Evolutionary conservation across 2,797 vertebrate genomes (phyloP), one percentile per base, ranked within the genome.

Genomic region (Xyrichtys novacula): DNA sequence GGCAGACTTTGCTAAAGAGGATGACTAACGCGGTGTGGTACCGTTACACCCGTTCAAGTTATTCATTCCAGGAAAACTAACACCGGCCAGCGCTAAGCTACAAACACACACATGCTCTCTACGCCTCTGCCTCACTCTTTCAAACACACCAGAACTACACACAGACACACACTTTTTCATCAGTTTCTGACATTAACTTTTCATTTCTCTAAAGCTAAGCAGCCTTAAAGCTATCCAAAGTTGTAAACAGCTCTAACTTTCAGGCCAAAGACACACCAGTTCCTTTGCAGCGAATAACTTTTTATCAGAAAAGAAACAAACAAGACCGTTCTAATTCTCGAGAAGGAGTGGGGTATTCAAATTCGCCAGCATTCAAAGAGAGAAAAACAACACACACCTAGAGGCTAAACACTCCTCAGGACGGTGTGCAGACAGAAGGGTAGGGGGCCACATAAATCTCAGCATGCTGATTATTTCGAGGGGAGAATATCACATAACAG

Each of bases 1-100:
- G 80, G 65, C 56, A 62, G 83, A 62, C 77, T 60, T 34, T 55
- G 80, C 81, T 86, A 76, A 85, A 80, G 86, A 89, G 78, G 80
- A 88, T 86, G 86, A 88, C 88, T 86, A 88, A 85, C 76, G 44
- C 46, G 70, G 65, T 46, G 60, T 52, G 80, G 81, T 89, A 83
- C 78, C 55, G 59, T 75, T 82, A 66, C 79, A 63, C 76, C 75
- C 74, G 54, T 84, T 81, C 64, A 80, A 89, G 91, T 90, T 92
- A 88, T 89, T 92, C 89, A 91, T 91, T 90, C 89, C 85, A 86
- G 80, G 88, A 85, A 89, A 88, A 87, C 89, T 77, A 89, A 92
- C 86, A 86, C 85, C 66, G 74, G 81, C 76, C 83, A 80, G 76
- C 15, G 66, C 83, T 80, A 72, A 88, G 74, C 83, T 64, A 66